Conservation (phyloP, 1,140 invertebrate genomes). For the Trinorchestia longiramus region DNA sequence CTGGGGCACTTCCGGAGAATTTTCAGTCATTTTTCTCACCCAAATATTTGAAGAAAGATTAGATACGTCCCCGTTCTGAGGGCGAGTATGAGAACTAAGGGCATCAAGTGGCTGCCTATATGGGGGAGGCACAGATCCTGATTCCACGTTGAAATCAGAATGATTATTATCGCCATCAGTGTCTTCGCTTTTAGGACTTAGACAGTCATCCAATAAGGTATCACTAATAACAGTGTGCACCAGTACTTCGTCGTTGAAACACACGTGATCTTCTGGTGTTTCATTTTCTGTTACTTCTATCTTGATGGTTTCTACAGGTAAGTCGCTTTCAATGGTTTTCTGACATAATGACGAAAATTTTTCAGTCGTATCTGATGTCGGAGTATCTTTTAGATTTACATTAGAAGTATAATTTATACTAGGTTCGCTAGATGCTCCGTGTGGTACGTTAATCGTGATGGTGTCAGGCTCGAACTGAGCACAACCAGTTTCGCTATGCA, state of each 20-base stretch:
- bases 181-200: background rate
- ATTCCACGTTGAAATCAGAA: background rate
- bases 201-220: background rate
- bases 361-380: background rate
- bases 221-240: background rate
- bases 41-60: background rate
- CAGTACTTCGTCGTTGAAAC: background rate
- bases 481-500: background rate
- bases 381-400: background rate
- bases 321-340: background rate
- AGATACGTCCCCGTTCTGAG: background rate
- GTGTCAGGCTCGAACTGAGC: background rate
- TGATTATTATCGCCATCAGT: background rate
- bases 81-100: background rate
- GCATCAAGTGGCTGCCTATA: background rate
- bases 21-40: background rate
- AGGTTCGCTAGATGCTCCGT: background rate
- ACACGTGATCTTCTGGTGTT: background rate
- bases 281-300: background rate
- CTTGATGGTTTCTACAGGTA: background rate
- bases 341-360: background rate
- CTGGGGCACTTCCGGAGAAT: background rate
- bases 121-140: background rate
- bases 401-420: background rate
- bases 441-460: background rate